Conservation (phyloP, 92 coral and sea anemone species). For the Nematostella vectensis region DNA sequence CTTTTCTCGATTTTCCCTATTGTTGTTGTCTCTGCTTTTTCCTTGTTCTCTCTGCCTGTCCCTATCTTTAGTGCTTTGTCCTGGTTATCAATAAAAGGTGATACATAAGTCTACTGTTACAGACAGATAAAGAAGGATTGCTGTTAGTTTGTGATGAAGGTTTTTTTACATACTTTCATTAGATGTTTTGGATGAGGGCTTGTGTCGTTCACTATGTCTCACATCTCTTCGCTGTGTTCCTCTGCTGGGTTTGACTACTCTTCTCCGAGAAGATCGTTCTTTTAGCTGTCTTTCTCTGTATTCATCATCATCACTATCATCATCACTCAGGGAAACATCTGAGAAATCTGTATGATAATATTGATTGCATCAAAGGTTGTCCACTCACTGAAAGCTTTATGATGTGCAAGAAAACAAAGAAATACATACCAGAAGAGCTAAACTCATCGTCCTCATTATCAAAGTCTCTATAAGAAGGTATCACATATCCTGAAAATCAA, state of each 20-base stretch:
- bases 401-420: too few relatives aligned
- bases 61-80: constrained; percentile 4
- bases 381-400: neutral
- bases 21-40: constrained; percentile 25
- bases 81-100: neutral
- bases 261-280: constrained; percentile 14
- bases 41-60: constrained; percentile 19
- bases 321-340: constrained; percentile 26
- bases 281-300: neutral
- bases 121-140: neutral
- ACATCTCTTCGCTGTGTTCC: constrained; percentile 12
- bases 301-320: constrained; percentile 9
- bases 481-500: neutral
- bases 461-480: neutral
- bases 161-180: constrained; percentile 6
- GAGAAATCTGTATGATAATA: constrained; percentile 15
- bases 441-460: constrained; percentile 29
- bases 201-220: constrained; percentile 12
- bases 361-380: neutral
- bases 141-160: too few relatives aligned
- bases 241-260: constrained; percentile 17
- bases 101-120: neutral
- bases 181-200: constrained; percentile 13
- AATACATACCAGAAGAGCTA: constrained; percentile 34
- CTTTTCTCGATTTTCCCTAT: constrained; percentile 14